Percentiles rank a stretch among this genome's conserved stretches.
phyloP scores from a whole-genome alignment of 2,797 vertebrate genomes.

The Potorous gilbertii region DNA sequence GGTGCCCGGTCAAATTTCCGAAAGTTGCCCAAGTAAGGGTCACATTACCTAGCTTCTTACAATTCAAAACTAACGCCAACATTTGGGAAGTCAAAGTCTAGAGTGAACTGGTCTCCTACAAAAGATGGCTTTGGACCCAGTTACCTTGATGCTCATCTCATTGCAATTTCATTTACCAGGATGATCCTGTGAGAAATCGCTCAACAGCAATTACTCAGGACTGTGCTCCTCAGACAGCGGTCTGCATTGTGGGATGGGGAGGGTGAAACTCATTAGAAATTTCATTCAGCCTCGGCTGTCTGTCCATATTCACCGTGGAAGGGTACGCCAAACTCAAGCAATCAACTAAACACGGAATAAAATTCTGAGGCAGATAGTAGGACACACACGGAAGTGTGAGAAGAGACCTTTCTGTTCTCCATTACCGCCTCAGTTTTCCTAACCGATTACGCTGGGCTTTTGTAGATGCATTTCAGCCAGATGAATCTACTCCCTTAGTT shows the following conservation, averaged over 20 bases:
- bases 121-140: slow-evolving; percentile 33
- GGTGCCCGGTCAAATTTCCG: not conserved
- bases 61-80: slow-evolving; percentile 7
- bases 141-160: slow-evolving; percentile 56
- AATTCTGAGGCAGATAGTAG: not conserved
- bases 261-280: slow-evolving; percentile 14
- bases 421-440: not conserved
- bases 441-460: not conserved
- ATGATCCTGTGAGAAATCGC: slow-evolving; percentile 63
- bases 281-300: not conserved
- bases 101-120: slow-evolving; percentile 52
- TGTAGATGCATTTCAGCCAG: not conserved
- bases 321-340: not conserved
- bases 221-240: slow-evolving; percentile 12
- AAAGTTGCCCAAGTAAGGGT: slow-evolving; percentile 3
- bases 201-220: slow-evolving; percentile 45
- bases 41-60: not conserved
- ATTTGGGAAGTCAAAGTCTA: slow-evolving; percentile 48
- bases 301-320: not conserved
- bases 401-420: not conserved
- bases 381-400: not conserved
- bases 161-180: slow-evolving; percentile 62
- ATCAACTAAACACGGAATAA: not conserved
- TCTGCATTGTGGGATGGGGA: not conserved
- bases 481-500: not conserved